These are phyloP conservation scores for Columbina picui DNA, from an alignment of 2,113 vertebrate genomes.

Conservation along the genomic window DNA sequence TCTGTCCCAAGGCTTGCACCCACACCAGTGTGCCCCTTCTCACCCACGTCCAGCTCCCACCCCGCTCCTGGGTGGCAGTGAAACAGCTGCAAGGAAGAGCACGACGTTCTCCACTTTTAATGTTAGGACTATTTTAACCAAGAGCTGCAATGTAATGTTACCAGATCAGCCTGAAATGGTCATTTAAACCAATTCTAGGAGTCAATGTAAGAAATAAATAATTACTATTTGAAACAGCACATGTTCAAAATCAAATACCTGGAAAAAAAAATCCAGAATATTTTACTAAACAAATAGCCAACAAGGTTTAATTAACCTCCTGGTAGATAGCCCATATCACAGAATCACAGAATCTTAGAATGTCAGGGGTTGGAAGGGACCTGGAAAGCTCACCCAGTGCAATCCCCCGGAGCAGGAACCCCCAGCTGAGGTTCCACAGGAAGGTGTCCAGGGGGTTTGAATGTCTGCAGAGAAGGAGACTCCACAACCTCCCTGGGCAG, in stretches of 20 bases:
- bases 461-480: no score
- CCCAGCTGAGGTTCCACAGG: no score
- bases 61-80: not conserved
- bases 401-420: no score
- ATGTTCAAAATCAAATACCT: not conserved
- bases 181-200: not conserved
- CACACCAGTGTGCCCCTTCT: not conserved
- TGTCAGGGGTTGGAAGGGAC: no score
- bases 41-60: not conserved
- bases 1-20: not conserved
- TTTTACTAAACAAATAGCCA: not conserved
- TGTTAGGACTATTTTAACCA: not conserved
- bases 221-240: not conserved
- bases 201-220: not conserved
- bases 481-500: no score
- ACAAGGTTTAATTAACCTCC: not conserved
- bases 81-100: not conserved
- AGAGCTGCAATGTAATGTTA: not conserved
- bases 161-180: not conserved
- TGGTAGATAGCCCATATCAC: not conserved
- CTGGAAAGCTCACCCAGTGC: no score
- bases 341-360: no score
- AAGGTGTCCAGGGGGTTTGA: no score
- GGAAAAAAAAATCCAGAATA: not conserved
- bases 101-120: not conserved